Base-by-base conservation (phyloP, 2,888 invertebrate species). In the Ditylenchus weischeri region DNA sequence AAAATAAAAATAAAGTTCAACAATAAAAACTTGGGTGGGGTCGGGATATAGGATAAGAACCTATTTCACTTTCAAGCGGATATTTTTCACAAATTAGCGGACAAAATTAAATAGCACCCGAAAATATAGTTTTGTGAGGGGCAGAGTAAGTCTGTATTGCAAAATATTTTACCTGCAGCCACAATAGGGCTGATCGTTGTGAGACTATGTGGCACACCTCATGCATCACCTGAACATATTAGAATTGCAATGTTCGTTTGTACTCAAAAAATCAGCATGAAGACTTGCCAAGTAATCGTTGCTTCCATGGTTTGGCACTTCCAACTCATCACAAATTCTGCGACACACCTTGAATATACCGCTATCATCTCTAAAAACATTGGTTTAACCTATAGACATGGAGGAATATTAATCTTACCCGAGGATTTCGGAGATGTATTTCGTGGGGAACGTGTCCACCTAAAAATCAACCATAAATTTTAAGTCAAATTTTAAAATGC, bases 341-440 rank as follows among this genome's bases (percentile, higher is more conserved):
- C 83, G 76, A 63, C 78, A 78, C 21, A 72, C 74, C 58, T 75
- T 78, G 76, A 66, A 80, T 21, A 75, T 72, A 8, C 76, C 78
- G n/a, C 76, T 80, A 59, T 77, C 77, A 68, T 83, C 82, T 29
- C 81, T 83, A 76, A 47, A 66, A 66, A 29, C 7, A 29, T 19
- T 57, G 15, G 21, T 29, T 23, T 36, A 19, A 59, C 15, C 43
- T 59, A 13, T 43, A 43, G 43, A 2, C 11, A 57, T 29, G 23
- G 18, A 36, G 48, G 38, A 29, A 29, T 51, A 54, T 29, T 5
- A 11, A 58, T 70, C 74, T 51, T 49, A 81, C 82, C 73, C 73
- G 19, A 83, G 72, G 61, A 83, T 83, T 68, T 83, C 83, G 8
- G 79, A 77, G 50, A 83, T 83, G 67, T 80, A 83, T 72, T 83